Evolutionary conservation across 2,113 vertebrate species (phyloP).

Genomic region (Pollimyrus isidori): DNA sequence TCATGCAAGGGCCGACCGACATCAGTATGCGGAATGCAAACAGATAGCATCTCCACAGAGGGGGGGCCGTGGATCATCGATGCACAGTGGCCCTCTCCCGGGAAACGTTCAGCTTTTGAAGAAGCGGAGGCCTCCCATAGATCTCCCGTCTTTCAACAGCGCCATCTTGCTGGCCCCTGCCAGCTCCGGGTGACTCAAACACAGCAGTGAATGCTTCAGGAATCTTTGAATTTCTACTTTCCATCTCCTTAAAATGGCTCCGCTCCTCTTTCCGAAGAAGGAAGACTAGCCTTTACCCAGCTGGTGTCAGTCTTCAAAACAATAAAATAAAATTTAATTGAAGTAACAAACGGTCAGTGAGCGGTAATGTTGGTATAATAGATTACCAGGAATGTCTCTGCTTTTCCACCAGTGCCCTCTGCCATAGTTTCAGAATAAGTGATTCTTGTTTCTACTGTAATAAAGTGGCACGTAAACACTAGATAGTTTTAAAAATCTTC

Average conservation of each 20-base stretch:
- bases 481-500: background rate
- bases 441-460: background rate
- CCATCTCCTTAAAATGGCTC: background rate
- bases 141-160: background rate
- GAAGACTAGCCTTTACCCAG: background rate
- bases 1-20: background rate
- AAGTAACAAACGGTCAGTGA: background rate
- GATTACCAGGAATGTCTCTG: background rate
- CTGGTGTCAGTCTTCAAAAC: background rate
- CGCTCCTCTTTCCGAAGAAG: background rate
- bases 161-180: background rate
- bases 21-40: background rate
- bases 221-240: background rate
- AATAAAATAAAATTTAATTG: background rate
- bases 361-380: background rate
- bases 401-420: background rate
- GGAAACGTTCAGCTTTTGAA: background rate
- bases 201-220: background rate
- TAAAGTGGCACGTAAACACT: background rate
- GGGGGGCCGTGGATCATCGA: background rate
- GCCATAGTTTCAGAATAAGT: background rate
- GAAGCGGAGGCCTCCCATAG: background rate
- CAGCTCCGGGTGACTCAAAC: background rate
- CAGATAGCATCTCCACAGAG: background rate
- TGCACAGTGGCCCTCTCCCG: too few species aligned